A percentile compares a stretch with the other conserved stretches of the same genome.
phyloP scores from a whole-genome alignment of 2,888 invertebrate genomes.

The Chironomus riparius region DNA sequence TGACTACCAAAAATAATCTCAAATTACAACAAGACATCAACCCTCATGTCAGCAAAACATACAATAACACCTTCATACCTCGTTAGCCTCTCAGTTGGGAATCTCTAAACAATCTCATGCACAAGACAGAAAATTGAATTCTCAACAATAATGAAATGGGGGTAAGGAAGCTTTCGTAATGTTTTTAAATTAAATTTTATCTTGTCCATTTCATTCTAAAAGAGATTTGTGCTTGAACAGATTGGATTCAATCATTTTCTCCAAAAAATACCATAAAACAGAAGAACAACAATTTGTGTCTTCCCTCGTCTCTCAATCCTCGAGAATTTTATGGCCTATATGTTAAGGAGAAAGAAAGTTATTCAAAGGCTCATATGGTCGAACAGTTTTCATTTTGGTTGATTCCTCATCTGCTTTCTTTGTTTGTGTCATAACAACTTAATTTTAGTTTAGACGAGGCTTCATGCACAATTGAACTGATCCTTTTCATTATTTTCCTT shows the following conservation, averaged over 20 bases:
- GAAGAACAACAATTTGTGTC: background rate
- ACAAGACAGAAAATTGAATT: background rate
- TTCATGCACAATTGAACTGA: conserved; percentile 26
- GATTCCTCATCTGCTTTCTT: background rate
- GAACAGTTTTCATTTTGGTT: background rate
- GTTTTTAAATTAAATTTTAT: conserved; percentile 25
- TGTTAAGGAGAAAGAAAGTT: background rate
- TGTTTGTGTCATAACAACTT: conserved; percentile 27
- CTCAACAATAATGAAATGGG: background rate
- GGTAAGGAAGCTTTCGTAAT: background rate
- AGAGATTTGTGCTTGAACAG: conserved; percentile 3
- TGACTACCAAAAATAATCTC: too few relatives aligned
- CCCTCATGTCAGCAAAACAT: background rate
- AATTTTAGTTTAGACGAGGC: conserved; percentile 22
- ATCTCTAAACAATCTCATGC: background rate
- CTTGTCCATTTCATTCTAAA: conserved; percentile 22
- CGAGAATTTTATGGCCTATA: too few relatives aligned
- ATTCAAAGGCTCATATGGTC: conserved; percentile 16
- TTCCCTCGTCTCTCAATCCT: background rate
- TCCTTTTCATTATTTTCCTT: conserved; percentile 6
- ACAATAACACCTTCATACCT: too few relatives aligned
- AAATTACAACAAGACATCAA: too few relatives aligned
- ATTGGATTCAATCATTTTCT: conserved; percentile 19
- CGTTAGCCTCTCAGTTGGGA: too few relatives aligned
- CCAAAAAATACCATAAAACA: background rate